These are phyloP conservation scores for Notothenia coriiceps DNA, from an alignment of 2,113 vertebrate genomes.

Conservation along the genomic window DNA sequence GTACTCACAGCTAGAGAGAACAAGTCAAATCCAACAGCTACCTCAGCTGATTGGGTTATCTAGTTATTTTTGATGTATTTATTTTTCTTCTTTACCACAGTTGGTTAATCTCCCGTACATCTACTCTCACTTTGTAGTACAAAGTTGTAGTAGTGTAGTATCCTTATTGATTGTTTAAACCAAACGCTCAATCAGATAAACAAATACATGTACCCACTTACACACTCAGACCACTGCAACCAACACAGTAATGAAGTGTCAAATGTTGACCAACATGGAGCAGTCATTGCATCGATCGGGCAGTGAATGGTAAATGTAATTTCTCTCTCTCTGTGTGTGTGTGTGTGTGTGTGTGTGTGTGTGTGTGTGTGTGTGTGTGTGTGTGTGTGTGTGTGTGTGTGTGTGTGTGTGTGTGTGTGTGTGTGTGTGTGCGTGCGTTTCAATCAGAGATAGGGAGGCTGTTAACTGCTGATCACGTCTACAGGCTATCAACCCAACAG, in stretches of 20 bases:
- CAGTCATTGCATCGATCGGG: constrained; percentile 35
- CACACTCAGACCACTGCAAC: constrained; percentile 24
- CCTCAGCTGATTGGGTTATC: background rate
- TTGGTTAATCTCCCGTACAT: background rate
- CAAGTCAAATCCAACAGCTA: background rate
- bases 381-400: background rate
- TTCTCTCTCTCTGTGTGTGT: too few relatives aligned
- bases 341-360: constrained; percentile 2
- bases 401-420: constrained; percentile 10
- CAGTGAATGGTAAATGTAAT: too few relatives aligned
- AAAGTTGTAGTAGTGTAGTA: background rate
- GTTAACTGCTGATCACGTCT: constrained; percentile 48
- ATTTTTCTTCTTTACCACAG: background rate
- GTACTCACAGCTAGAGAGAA: background rate
- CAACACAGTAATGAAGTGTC: constrained; percentile 56
- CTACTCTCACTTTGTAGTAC: background rate
- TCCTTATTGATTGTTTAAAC: constrained; percentile 10
- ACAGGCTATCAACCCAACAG: constrained; percentile 28
- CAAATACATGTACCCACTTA: constrained; percentile 22
- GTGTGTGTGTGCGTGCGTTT: constrained; percentile 23
- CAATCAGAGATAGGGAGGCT: constrained; percentile 17
- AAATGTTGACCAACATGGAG: constrained; percentile 53
- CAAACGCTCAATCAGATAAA: constrained; percentile 14
- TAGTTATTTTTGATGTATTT: background rate
- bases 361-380: constrained; percentile 19